Evolutionary conservation across 53 echinoderm and acorn worm genomes (phyloP), one percentile per base, ranked within the genome.

Genomic region (Apostichopus leukothele): DNA sequence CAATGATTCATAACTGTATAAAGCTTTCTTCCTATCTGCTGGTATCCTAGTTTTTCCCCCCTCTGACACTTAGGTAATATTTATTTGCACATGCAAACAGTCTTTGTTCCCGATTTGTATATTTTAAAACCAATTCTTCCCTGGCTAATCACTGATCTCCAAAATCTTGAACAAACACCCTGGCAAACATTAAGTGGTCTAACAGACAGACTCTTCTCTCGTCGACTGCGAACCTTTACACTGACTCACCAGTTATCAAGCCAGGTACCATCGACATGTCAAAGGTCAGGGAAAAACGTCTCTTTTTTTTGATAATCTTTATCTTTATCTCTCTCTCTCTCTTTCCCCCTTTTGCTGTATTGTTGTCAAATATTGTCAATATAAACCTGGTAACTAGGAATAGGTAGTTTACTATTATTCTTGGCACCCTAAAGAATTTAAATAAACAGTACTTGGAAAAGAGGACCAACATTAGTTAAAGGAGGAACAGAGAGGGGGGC

Each of bases 141-240:
- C 20, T 71, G 14, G 71, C 71, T 19, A 71, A 71, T 71, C n/a
- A 71, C 20, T n/a, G 13, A 71, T 71, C 20, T 71, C 6, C 71
- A n/a, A 6, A 71, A 71, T 71, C 71, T 71, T 71, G 71, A 71
- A 71, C 71, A 71, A 71, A 71, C 71, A 71, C n/a, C 3, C 71
- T 0, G 71, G 71, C 71, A 71, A 71, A 71, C 18, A 3, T 4
- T 71, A 19, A 71, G 71, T 71, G 71, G 71, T 71, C 4, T 71
- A 71, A n/a, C 71, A 71, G 71, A 71, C 71, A 16, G 14, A 19
- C 18, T 16, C 6, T 19, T 71, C n/a, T 16, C 4, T 6, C 18
- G 5, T 71, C 18, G 18, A 71, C 71, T 12, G 20, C 18, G 18
- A 71, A 71, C 71, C 71, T 71, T 19, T 71, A 71, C 71, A 71